phyloP scores from a whole-genome alignment of 1,140 invertebrate genomes.

The Globodera ellingtonae region DNA sequence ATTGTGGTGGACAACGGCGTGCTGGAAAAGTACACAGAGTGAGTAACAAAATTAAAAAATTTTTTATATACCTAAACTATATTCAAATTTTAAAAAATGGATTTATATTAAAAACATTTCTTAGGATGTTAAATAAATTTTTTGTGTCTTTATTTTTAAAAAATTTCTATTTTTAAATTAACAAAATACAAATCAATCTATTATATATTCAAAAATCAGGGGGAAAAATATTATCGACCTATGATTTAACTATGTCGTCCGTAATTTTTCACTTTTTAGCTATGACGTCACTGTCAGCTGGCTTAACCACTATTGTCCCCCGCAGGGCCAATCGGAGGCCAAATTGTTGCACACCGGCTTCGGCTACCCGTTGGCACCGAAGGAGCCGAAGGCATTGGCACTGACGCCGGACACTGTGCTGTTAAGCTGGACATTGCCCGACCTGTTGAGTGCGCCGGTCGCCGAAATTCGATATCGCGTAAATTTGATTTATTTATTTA shows the following conservation, averaged over 20 bases:
- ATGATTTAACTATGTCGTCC: neutral
- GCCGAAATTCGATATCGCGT: conserved; percentile 62
- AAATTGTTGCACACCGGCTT: conserved; percentile 58
- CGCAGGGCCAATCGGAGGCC: conserved; percentile 44
- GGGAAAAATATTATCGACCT: no score
- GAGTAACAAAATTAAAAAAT: conserved; percentile 6
- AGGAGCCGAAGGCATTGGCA: conserved; percentile 49
- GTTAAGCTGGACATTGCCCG: conserved; percentile 58
- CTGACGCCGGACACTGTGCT: conserved; percentile 62
- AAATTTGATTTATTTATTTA: conserved; percentile 11
- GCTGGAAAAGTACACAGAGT: conserved; percentile 63
- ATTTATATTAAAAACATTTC: no score
- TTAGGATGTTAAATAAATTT: no score
- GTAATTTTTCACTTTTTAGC: conserved; percentile 31
- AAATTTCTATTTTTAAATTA: no score
- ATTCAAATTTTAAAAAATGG: neutral
- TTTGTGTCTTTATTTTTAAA: no score
- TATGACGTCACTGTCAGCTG: conserved; percentile 60
- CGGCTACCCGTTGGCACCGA: conserved; percentile 60
- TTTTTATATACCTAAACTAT: neutral
- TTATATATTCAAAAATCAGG: no score
- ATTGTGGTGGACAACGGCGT: conserved; percentile 65
- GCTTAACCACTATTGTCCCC: conserved; percentile 60
- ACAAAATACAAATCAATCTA: no score
- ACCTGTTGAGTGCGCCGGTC: conserved; percentile 57